Evolutionary conservation across 2,888 invertebrate species (phyloP).

Genomic region (Empis livida): DNA sequence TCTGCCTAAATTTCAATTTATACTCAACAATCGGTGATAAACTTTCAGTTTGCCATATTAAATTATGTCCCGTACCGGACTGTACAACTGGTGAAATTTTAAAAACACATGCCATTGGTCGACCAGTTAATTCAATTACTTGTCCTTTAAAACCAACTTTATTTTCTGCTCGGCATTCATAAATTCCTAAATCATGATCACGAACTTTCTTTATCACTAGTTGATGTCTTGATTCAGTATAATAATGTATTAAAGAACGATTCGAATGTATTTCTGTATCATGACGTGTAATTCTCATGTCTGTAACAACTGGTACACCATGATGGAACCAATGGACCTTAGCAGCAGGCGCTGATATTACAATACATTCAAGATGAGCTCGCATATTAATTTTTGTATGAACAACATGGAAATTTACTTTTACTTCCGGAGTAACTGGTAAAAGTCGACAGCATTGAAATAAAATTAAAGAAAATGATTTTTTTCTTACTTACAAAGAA

Average conservation of each 20-base stretch:
- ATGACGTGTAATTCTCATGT: conserved; percentile 30
- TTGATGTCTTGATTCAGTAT: conserved; percentile 44
- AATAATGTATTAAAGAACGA: conserved; percentile 39
- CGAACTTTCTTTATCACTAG: conserved; percentile 56
- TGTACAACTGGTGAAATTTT: conserved; percentile 30
- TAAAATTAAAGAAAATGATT: background rate
- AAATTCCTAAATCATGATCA: conserved; percentile 59
- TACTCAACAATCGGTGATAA: conserved; percentile 66
- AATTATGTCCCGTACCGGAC: conserved; percentile 45
- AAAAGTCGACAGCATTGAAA: no score
- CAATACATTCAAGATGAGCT: conserved; percentile 53
- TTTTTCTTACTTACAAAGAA: conserved; percentile 48
- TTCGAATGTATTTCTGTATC: conserved; percentile 32
- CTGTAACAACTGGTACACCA: conserved; percentile 40
- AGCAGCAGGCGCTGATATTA: conserved; percentile 57
- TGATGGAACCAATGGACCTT: conserved; percentile 55
- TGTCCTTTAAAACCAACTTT: conserved; percentile 56
- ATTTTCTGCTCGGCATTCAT: conserved; percentile 66
- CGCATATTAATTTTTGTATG: conserved; percentile 61
- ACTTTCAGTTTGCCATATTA: conserved; percentile 78
- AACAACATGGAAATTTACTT: conserved; percentile 50
- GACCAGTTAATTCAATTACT: conserved; percentile 56
- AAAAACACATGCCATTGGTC: conserved; percentile 32
- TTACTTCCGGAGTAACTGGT: conserved; percentile 62
- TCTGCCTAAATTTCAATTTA: conserved; percentile 37